Evolutionary conservation across 2,888 invertebrate genomes (phyloP).

Genomic region (Empis livida): DNA sequence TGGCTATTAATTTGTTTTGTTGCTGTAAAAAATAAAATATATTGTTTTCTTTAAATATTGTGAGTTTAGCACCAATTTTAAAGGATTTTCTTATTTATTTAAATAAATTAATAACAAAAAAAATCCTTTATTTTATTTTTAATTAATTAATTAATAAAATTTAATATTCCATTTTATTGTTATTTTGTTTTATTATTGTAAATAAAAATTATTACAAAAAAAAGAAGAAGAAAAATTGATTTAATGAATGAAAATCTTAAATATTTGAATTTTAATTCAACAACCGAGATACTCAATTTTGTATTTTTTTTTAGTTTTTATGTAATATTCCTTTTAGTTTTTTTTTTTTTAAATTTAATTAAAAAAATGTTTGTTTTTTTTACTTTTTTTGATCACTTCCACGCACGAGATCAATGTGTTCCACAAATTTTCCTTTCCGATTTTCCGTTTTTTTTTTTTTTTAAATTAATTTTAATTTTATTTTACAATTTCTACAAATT

Average conservation of each 20-base stretch:
- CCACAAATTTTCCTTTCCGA: conserved; percentile 6
- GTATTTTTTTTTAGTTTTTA: conserved; percentile 5
- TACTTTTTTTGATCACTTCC: too few species aligned
- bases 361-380: background rate
- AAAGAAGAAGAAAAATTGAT: too few species aligned
- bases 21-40: too few species aligned
- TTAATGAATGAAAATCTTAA: conserved; percentile 12
- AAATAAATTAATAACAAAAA: too few species aligned
- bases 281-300: conserved; percentile 15
- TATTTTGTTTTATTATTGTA: too few species aligned
- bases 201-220: too few species aligned
- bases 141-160: conserved; percentile 4
- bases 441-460: conserved; percentile 1
- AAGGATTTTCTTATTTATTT: too few species aligned
- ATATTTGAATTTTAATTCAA: conserved; percentile 18
- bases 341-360: conserved; percentile 10
- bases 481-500: too few species aligned
- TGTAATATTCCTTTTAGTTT: conserved; percentile 6
- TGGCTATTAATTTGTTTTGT: too few species aligned
- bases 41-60: too few species aligned
- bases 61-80: too few species aligned
- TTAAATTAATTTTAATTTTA: background rate
- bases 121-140: conserved; percentile 7
- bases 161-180: too few species aligned
- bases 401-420: conserved; percentile 11